Evolutionary conservation across 2,113 vertebrate genomes (phyloP).

Genomic region (Cottus gobio): DNA sequence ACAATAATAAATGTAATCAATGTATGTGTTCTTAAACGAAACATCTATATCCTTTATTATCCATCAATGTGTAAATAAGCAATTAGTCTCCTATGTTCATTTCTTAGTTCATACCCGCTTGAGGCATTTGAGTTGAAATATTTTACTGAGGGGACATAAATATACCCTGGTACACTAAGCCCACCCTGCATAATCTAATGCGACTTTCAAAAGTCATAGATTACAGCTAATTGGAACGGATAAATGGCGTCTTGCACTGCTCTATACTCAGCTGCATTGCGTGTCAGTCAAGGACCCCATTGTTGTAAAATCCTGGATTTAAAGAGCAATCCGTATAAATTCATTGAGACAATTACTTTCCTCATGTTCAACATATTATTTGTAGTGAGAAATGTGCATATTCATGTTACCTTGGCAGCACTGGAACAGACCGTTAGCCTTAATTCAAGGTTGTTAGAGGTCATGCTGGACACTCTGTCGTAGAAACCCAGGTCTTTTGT

Average conservation of each 20-base stretch:
- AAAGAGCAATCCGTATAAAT: constrained; percentile 50
- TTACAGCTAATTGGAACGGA: constrained; percentile 62
- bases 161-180: constrained; percentile 58
- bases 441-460: constrained; percentile 19
- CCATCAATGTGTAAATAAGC: constrained; percentile 36
- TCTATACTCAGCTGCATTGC: constrained; percentile 49
- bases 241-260: constrained; percentile 49
- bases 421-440: constrained; percentile 4
- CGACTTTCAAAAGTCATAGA: constrained; percentile 70
- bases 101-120: not conserved
- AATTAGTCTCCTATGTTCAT: constrained; percentile 3
- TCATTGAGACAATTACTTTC: constrained; percentile 57
- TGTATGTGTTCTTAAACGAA: constrained; percentile 8
- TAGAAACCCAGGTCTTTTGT: constrained; percentile 1
- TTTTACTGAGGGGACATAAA: constrained; percentile 38
- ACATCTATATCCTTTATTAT: constrained; percentile 12
- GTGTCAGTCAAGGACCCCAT: constrained; percentile 65
- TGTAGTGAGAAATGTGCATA: constrained; percentile 1
- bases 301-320: constrained; percentile 68
- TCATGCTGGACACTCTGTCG: not conserved
- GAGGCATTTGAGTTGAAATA: constrained; percentile 52
- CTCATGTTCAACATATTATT: constrained; percentile 55
- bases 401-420: constrained; percentile 32
- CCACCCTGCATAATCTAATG: constrained; percentile 55
- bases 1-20: not conserved